Percentiles rank a stretch among this genome's conserved stretches.
Conservation (phyloP, 2,888 invertebrate species). For the Seladonia tumulorum region DNA sequence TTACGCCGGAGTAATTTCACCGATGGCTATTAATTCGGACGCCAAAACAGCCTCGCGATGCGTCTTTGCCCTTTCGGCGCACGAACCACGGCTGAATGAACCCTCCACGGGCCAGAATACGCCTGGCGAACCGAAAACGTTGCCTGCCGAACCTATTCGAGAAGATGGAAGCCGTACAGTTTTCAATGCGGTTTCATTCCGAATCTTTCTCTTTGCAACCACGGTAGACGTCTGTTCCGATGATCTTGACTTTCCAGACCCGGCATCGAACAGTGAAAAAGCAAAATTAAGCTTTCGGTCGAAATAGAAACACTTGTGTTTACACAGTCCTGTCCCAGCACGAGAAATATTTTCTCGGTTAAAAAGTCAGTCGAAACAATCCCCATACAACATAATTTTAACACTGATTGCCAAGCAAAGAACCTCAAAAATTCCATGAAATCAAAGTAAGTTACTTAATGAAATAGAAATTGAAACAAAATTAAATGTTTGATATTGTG, state of each 20-base stretch:
- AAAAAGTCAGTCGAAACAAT: too few relatives aligned
- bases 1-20: constrained; percentile 46
- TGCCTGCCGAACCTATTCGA: neutral
- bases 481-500: too few relatives aligned
- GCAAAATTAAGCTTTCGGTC: too few relatives aligned
- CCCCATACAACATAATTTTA: too few relatives aligned
- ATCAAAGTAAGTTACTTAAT: too few relatives aligned
- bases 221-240: neutral
- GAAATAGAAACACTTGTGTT: too few relatives aligned
- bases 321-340: too few relatives aligned
- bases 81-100: neutral
- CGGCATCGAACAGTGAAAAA: neutral
- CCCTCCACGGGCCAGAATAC: neutral
- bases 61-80: neutral
- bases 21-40: constrained; percentile 53
- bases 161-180: neutral
- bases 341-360: too few relatives aligned
- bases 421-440: too few relatives aligned
- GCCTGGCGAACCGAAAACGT: neutral
- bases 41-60: constrained; percentile 18
- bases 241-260: neutral
- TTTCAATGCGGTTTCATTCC: neutral
- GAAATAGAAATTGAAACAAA: too few relatives aligned
- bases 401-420: too few relatives aligned
- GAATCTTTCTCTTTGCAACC: neutral